Base-by-base conservation (phyloP, 2,113 vertebrate genomes). In the Galbula dea region DNA sequence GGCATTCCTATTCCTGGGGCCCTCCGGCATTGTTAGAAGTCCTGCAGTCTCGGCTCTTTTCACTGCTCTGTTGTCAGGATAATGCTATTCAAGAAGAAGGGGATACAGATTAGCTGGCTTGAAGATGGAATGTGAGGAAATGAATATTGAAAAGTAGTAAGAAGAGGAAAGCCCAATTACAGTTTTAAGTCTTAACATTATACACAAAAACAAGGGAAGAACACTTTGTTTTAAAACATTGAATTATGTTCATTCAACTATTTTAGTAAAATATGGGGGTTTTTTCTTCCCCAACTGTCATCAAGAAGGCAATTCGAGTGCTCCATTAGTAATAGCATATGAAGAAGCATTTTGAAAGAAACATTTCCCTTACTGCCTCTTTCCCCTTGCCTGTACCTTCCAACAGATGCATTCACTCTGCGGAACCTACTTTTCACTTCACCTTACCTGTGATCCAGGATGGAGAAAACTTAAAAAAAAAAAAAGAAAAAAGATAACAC, bases 1-100 rank as follows among this genome's bases (percentile, higher is more conserved):
- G 94, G 74, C 97, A 96, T 95, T 97, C 94, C 95, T 95, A n/a
- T 86, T 86, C 72, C 94, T 79, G 82, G 94, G 91, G 89, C 86
- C 91, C 94, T 19, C 37, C n/a, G 61, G 93, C 92, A 93, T 92
- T 94, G 74, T 94, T 90, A 68, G 73, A 91, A 96, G 83, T 88
- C 88, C 91, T 54, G 79, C 68, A 93, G 79, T 81, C 94, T 94
- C 8, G 12, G 66, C 30, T 94, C 91, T 88, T 96, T 95, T 93
- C 89, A 82, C 81, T 86, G 66, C 65, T 62, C 32, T 74, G 88
- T 91, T 93, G 85, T 92, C 87, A 52, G 82, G 81, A 89, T 96
- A 90, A 95, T 52, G 39, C 65, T 59, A 67, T 89, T 94, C 91
- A 93, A 86, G 74, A 54, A 87, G 77, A 75, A 88, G 89, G 49